A percentile compares a stretch with the other conserved stretches of the same genome.
These are phyloP conservation scores for Limnephilus lunatus DNA, from an alignment of 2,888 invertebrate species.

Conservation along the genomic window DNA sequence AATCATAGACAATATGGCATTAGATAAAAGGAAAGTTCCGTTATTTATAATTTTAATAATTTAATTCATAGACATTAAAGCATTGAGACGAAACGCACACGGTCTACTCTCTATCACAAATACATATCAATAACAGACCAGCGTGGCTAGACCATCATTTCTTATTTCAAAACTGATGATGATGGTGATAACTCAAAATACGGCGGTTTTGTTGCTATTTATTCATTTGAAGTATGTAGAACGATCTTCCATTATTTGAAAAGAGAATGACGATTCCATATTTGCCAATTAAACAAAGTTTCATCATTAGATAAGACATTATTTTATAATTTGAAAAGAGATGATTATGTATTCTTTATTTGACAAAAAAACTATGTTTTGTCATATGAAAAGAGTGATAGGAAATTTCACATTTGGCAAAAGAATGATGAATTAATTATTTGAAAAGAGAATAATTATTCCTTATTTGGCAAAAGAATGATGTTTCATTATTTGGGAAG, in stretches of 20 bases:
- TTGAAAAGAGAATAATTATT: neutral
- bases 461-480: neutral
- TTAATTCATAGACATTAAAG: conserved; percentile 35
- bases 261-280: too few species aligned
- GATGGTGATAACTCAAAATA: neutral
- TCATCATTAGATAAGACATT: too few species aligned
- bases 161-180: neutral
- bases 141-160: neutral
- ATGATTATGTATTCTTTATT: too few species aligned
- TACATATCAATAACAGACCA: conserved; percentile 18
- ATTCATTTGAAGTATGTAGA: too few species aligned
- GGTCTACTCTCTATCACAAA: conserved; percentile 40
- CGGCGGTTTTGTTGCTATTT: neutral
- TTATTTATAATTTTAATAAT: conserved; percentile 15
- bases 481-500: too few species aligned
- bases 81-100: conserved; percentile 29
- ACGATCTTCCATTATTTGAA: too few species aligned
- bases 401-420: too few species aligned
- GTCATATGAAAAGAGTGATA: neutral
- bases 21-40: neutral
- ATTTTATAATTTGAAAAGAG: too few species aligned
- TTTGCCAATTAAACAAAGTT: too few species aligned
- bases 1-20: neutral
- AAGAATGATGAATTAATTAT: neutral
- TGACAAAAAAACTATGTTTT: too few species aligned